Conservation (phyloP, 2,888 invertebrate genomes). For the Tetragonula carbonaria region DNA sequence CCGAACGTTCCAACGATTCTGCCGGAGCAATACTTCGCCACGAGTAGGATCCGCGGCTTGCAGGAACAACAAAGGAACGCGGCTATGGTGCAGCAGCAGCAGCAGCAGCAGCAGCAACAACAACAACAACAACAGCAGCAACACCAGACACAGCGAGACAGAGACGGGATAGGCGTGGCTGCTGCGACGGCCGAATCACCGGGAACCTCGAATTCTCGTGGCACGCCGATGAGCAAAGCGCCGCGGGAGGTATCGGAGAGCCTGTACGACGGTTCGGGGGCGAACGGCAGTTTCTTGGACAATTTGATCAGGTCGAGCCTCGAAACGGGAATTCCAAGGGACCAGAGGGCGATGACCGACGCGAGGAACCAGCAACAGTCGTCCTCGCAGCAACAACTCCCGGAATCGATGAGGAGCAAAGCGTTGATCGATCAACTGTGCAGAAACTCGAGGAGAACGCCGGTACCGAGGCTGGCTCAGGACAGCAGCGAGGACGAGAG, state of each 20-base stretch:
- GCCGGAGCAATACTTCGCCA: constrained; percentile 90
- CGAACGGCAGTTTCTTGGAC: constrained; percentile 92
- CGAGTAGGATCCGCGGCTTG: constrained; percentile 92
- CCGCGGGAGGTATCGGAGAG: constrained; percentile 88
- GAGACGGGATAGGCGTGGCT: constrained; percentile 70
- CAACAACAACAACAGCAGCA: constrained; percentile 77
- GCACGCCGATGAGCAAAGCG: constrained; percentile 84
- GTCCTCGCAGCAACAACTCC: constrained; percentile 84
- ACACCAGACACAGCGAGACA: constrained; percentile 69
- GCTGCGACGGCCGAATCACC: constrained; percentile 71
- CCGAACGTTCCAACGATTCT: constrained; percentile 84
- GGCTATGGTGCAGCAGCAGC: constrained; percentile 77
- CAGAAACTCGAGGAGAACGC: constrained; percentile 86
- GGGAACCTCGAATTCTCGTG: constrained; percentile 79
- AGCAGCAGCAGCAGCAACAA: constrained; percentile 89
- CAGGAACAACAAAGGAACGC: constrained; percentile 87
- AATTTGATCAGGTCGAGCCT: constrained; percentile 93
- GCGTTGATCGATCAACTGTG: constrained; percentile 89
- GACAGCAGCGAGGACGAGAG: constrained; percentile 85
- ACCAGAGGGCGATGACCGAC: constrained; percentile 76
- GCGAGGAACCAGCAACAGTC: constrained; percentile 84
- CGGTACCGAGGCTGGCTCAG: constrained; percentile 83
- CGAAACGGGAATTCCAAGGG: constrained; percentile 87
- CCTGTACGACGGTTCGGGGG: constrained; percentile 87
- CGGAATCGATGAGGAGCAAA: constrained; percentile 86